Percentiles rank a stretch among this genome's conserved stretches.
phyloP scores from a whole-genome alignment of 53 echinoderm and acorn worm genomes.

The Holothuria leucospilota region DNA sequence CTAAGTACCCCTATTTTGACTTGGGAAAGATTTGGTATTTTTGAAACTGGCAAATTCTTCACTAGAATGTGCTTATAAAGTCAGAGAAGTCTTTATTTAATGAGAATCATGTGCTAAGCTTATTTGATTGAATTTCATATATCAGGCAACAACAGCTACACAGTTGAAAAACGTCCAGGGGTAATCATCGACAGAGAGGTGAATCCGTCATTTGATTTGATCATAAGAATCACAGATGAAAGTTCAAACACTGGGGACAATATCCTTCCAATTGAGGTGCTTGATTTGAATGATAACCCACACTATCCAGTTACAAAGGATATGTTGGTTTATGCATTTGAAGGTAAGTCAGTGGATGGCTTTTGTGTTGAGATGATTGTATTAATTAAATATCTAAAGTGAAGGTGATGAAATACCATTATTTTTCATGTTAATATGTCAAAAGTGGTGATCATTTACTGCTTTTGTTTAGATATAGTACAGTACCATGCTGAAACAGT shows the following conservation, averaged over 20 bases:
- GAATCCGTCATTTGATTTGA: conserved; percentile 49
- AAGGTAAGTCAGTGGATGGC: conserved; percentile 67
- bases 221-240: conserved; percentile 69
- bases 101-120: too few relatives aligned
- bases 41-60: too few relatives aligned
- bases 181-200: conserved; percentile 75
- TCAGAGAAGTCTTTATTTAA: too few relatives aligned
- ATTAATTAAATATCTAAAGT: too few relatives aligned
- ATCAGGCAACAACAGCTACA: conserved; percentile 45
- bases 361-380: not conserved
- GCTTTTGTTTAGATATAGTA: too few relatives aligned
- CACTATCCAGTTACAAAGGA: conserved; percentile 72
- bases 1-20: too few relatives aligned
- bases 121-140: not conserved
- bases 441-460: too few relatives aligned
- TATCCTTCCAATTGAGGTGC: conserved; percentile 61
- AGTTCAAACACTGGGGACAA: conserved; percentile 54
- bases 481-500: too few relatives aligned
- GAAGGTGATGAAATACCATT: too few relatives aligned
- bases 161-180: conserved; percentile 24
- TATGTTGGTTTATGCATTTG: conserved; percentile 94
- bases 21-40: too few relatives aligned
- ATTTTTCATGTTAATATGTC: too few relatives aligned
- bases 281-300: conserved; percentile 86
- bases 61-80: too few relatives aligned